Evolutionary conservation across 2,113 vertebrate genomes (phyloP).

Genomic region (Struthio camelus): DNA sequence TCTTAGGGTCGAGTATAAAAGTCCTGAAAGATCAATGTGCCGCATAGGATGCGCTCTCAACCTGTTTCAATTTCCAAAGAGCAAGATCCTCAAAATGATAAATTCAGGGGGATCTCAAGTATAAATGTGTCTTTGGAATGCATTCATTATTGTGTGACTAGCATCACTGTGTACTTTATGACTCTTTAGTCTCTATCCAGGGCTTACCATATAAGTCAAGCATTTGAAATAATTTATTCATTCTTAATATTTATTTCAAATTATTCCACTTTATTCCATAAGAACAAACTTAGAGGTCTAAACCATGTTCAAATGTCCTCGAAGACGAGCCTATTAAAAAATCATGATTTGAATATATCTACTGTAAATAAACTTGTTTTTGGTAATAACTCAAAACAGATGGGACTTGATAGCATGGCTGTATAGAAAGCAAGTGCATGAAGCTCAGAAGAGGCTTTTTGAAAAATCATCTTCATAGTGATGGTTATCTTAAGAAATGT

Average conservation of each 20-base stretch:
- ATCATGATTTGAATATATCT: rapidly evolving
- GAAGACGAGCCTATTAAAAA: not conserved
- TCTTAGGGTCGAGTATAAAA: not conserved
- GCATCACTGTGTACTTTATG: rapidly evolving
- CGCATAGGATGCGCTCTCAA: not conserved
- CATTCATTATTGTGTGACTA: not conserved
- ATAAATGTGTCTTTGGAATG: not conserved
- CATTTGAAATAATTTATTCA: not conserved
- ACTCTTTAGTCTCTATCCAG: not conserved
- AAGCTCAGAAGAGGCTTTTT: not conserved
- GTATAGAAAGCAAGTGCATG: not conserved
- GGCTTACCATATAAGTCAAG: not conserved
- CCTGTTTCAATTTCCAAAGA: not conserved
- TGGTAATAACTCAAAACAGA: not conserved
- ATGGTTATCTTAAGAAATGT: not conserved
- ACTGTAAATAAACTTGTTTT: not conserved
- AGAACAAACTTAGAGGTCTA: not conserved
- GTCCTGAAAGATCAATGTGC: not conserved
- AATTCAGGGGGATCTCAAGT: not conserved
- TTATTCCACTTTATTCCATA: not conserved
- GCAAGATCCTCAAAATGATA: not conserved
- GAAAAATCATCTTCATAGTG: not conserved
- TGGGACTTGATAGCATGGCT: not conserved
- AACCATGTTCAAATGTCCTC: not conserved
- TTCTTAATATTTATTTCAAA: not conserved